A percentile compares a stretch with the other conserved stretches of the same genome.
phyloP scores from a whole-genome alignment of 1,140 invertebrate species.

The Fopius arisanus region DNA sequence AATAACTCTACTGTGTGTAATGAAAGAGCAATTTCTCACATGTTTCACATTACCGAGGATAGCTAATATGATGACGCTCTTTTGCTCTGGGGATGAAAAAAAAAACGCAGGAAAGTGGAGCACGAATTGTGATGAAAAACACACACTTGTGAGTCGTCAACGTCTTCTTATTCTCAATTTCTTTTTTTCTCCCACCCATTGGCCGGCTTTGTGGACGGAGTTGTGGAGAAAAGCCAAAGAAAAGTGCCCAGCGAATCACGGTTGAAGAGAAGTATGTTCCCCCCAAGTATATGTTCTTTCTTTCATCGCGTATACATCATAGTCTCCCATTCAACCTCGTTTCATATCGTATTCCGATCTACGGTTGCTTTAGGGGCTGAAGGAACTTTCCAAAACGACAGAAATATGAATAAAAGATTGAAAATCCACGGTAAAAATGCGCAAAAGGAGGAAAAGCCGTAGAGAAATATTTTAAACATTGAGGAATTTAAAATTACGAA shows the following conservation, averaged over 20 bases:
- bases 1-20: too few relatives aligned
- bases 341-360: conserved; percentile 53
- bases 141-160: conserved; percentile 1
- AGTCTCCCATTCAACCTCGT: conserved; percentile 31
- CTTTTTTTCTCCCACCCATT: not conserved
- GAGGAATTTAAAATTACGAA: not conserved
- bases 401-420: conserved; percentile 7
- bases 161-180: conserved; percentile 1
- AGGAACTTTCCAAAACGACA: not conserved
- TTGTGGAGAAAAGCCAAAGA: not conserved
- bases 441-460: not conserved
- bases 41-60: not conserved
- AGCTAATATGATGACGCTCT: not conserved
- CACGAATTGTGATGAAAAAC: conserved; percentile 21
- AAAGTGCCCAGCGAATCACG: conserved; percentile 4
- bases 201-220: not conserved
- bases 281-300: conserved; percentile 9
- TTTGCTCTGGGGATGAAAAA: not conserved
- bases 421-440: not conserved
- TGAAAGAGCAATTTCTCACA: not conserved
- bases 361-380: conserved; percentile 6
- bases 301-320: conserved; percentile 7
- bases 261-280: conserved; percentile 1
- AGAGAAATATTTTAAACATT: not conserved
- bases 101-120: not conserved